Evolutionary conservation across 2,888 invertebrate genomes (phyloP), one percentile per base, ranked within the genome.

Genomic region (Globia sparganii): DNA sequence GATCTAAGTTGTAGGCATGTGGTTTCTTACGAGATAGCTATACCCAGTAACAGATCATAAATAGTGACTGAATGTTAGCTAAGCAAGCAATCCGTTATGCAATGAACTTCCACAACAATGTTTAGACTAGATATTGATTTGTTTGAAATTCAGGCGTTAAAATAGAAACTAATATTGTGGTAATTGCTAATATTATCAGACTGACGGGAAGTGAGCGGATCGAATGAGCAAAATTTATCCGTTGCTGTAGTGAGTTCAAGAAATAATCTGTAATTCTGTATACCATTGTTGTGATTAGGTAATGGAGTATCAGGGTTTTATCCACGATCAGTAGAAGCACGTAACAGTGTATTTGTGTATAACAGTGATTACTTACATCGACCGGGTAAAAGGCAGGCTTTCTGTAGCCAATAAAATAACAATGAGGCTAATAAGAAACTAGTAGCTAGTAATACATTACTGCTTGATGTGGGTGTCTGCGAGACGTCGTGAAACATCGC

Each of bases 321-420:
- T 83, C 68, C 66, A 58, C 77, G 66, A 81, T 80, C 65, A 75
- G 31, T 66, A 68, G 61, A 37, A 61, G 46, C 68, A 61, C 67
- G 77, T 74, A 78, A 78, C 72, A 43, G 59, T 72, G 61, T 72
- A 71, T 78, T 76, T 81, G 59, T 81, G 59, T 71, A 74, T 71
- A 77, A 76, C 71, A 65, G 69, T 84, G 78, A 84, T 87, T 80
- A 71, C 72, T 80, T 79, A 83, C 72, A 80, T 81, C 65, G 72
- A 75, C 58, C 58, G 65, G 62, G 75, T 81, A 86, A 85, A 85
- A 80, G 78, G 73, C 78, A 78, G 74, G 68, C 77, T 79, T 86
- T 86, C 74, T 76, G 83, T 76, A 74, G 73, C 53, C 71, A 83
- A 81, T 88, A 80, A 86, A 81, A 84, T 83, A 80, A 82, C 76